Conservation (phyloP, 2,113 vertebrate genomes). For the Platichthys stellatus region DNA sequence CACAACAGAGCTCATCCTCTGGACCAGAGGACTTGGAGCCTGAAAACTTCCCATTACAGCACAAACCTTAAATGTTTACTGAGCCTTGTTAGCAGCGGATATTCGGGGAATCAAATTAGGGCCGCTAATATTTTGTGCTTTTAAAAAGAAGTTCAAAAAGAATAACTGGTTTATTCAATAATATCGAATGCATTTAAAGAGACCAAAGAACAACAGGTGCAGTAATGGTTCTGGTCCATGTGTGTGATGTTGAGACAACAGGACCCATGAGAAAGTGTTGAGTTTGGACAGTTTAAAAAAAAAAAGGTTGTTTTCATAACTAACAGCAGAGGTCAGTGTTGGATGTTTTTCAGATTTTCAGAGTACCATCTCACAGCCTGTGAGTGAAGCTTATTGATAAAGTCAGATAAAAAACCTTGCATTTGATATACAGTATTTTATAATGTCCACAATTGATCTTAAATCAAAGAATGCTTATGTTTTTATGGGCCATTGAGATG, state of each 20-base stretch:
- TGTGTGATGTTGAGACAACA: background rate
- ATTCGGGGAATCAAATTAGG: too few species aligned
- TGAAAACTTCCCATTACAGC: background rate
- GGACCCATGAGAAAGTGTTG: background rate
- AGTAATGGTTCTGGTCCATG: background rate
- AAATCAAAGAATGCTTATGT: background rate
- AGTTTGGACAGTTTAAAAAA: background rate
- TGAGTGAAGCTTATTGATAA: background rate
- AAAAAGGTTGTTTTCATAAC: background rate
- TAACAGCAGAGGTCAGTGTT: slow-evolving; percentile 74
- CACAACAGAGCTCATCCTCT: background rate
- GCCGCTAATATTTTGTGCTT: too few species aligned
- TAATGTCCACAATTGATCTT: background rate
- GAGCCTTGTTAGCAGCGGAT: too few species aligned
- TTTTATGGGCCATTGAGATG: background rate
- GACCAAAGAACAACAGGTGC: background rate
- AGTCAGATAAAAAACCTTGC: background rate
- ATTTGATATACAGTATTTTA: background rate
- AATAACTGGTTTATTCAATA: background rate
- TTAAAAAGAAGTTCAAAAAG: too few species aligned
- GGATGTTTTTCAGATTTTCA: slow-evolving; percentile 41
- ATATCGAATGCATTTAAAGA: background rate
- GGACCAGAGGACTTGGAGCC: background rate
- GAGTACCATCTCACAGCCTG: background rate
- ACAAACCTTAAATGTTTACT: too few species aligned